Base-by-base conservation (phyloP, 2,888 invertebrate genomes). In the Nycteola revayana region DNA sequence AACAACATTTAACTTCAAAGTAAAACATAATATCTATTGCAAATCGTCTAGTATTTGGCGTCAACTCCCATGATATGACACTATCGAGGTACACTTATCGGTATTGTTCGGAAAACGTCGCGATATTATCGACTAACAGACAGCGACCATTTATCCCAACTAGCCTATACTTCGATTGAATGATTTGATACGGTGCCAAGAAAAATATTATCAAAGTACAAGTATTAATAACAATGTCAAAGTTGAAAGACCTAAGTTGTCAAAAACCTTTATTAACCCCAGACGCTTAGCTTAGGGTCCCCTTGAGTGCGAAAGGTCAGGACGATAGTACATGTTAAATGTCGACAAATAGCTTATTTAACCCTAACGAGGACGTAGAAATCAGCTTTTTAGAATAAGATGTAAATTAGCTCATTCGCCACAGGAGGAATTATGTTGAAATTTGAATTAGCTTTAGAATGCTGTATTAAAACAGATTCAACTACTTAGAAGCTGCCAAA, bases 51-150 rank as follows among this genome's bases (percentile, higher is more conserved):
- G 42, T 35, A 39, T 43, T 55, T 47, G 52, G 49, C 51, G 47
- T 46, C 38, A 39, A 39, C 29, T 45, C 40, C 35, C 43, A 41
- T 40, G 34, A 49, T 36, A 39, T 32, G 63, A 49, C 49, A 52
- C 36, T 50, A 60, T 61, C 61, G 36, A 24, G 26, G 26, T 26
- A 45, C 37, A 46, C 44, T 58, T 54, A 61, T 60, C 61, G 52
- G 55, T 51, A 54, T 60, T 53, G 54, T 50, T 44, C 44, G 49
- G 42, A 32, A 50, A 48, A 46, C 39, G 42, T 47, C 36, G 36
- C 44, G 60, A 64, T 63, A 51, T 43, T 51, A 63, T 65, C 58
- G 39, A 51, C 49, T 26, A 42, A 41, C 44, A 33, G 63, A 54
- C 59, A 44, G 43, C 42, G 37, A 30, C 42, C 46, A 51, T 50